Base-by-base conservation (phyloP, 2,888 invertebrate genomes). In the Electrophaes corylata region DNA sequence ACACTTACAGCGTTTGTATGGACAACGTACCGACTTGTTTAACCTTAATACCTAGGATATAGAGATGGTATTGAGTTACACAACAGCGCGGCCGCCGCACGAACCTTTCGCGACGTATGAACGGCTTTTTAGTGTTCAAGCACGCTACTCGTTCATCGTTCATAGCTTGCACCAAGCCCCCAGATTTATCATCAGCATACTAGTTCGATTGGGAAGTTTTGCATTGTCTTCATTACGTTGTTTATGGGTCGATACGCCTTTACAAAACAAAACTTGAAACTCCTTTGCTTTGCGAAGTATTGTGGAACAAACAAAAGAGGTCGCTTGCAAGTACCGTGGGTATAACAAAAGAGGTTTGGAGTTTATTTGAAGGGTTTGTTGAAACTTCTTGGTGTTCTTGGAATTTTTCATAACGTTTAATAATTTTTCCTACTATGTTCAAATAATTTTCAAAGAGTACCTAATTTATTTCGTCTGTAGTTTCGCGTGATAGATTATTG, bases 161-260 rank as follows among this genome's bases (percentile, higher is more conserved):
- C 11, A 18, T 8, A 29, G 14, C 49, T 49, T 51, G 26, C 20
- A 46, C 59, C 54, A 50, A 23, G 1, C 49, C 10, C 23, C 2
- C 31, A 43, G 46, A 59, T 59, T 55, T 46, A 55, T 46, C 37
- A 46, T 20, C 46, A 11, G 35, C 54, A 23, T 55, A 47, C 46
- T 52, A 46, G 59, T 59, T 59, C 55, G 59, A 59, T 59, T 57
- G 16, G 29, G 40, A 54, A 59, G 54, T 55, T 55, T 59, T 59
- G 55, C 50, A 59, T 59, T 59, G 59, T 59, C 54, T 59, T 58
- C 44, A 48, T 52, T 53, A 12, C 11, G 14, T 46, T 54, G 53
- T 50, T 53, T 53, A 52, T 53, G 8, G 56, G 0, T 19, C 39
- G 40, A 37, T 52, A 46, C 48, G 48, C 58, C 48, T 48, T 8